These are phyloP conservation scores for Apodemia zela DNA, from an alignment of 2,888 invertebrate species.

Conservation along the genomic window DNA sequence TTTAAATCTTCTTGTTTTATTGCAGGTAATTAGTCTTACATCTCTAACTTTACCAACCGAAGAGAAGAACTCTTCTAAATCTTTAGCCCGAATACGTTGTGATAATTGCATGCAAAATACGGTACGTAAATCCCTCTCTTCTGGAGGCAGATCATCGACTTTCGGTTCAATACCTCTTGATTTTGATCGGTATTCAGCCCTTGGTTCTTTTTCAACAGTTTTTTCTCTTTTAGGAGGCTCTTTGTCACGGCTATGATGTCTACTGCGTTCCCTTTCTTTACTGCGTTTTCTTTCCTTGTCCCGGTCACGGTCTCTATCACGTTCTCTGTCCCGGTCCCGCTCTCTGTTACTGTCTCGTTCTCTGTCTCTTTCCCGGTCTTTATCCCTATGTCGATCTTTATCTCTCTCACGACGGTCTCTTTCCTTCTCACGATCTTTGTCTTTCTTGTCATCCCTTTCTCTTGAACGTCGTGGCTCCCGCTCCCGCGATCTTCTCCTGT, in stretches of 20 bases:
- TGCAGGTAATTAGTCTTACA: constrained; percentile 98
- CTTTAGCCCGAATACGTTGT: constrained; percentile 94
- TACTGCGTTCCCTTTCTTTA: constrained; percentile 51
- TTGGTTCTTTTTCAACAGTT: constrained; percentile 52
- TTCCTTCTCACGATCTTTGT: constrained; percentile 44
- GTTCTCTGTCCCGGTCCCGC: constrained; percentile 37
- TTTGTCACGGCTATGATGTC: constrained; percentile 35
- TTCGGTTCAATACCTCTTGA: constrained; percentile 79
- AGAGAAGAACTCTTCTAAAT: constrained; percentile 99
- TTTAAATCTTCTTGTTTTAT: constrained; percentile 98
- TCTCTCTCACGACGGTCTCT: constrained; percentile 32
- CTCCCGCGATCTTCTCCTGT: constrained; percentile 80
- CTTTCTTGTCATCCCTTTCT: constrained; percentile 75
- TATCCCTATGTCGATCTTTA: constrained; percentile 37
- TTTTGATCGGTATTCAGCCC: constrained; percentile 62
- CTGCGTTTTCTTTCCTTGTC: constrained; percentile 45
- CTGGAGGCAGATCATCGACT: constrained; percentile 92
- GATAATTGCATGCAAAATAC: constrained; percentile 99
- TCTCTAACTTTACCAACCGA: constrained; percentile 99
- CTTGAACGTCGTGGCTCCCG: constrained; percentile 79
- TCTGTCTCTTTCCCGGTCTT: constrained; percentile 41
- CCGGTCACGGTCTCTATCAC: constrained; percentile 39
- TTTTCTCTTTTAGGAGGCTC: constrained; percentile 56
- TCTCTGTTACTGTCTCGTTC: constrained; percentile 51
- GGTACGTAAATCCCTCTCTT: constrained; percentile 98